phyloP scores from a whole-genome alignment of 2,797 vertebrate species.

The Apogon talboti region DNA sequence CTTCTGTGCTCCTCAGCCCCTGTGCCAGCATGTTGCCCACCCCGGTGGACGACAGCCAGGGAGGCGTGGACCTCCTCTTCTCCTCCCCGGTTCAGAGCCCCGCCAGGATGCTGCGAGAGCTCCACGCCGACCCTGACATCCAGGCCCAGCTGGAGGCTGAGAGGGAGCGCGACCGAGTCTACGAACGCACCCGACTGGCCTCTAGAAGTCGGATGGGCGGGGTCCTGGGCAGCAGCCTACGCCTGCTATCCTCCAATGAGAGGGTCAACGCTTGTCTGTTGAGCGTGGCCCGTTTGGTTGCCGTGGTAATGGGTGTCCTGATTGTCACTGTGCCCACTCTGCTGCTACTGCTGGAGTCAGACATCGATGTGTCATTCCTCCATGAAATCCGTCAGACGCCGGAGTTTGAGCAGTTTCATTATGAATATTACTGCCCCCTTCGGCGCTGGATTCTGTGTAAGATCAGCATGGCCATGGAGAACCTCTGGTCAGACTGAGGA shows the following conservation, averaged over 20 bases:
- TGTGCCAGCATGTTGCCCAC: conserved; percentile 94
- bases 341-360: conserved; percentile 95
- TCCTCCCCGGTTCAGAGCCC: conserved; percentile 89
- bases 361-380: conserved; percentile 95
- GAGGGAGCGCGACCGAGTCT: conserved; percentile 87
- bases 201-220: conserved; percentile 71
- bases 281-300: conserved; percentile 90
- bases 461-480: conserved; percentile 88
- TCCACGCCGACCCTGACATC: conserved; percentile 91
- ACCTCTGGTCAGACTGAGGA: conserved; percentile 88
- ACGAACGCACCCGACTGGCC: conserved; percentile 86
- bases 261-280: conserved; percentile 89
- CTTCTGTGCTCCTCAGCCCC: conserved; percentile 73
- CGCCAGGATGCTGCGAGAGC: conserved; percentile 88
- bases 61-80: conserved; percentile 92
- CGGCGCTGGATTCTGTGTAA: conserved; percentile 94
- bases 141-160: conserved; percentile 93
- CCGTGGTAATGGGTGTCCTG: conserved; percentile 90
- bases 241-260: conserved; percentile 88
- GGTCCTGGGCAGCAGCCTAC: conserved; percentile 86
- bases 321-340: conserved; percentile 92
- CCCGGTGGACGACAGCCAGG: conserved; percentile 85
- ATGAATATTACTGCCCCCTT: conserved; percentile 95
- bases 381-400: conserved; percentile 97
- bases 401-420: conserved; percentile 97